A percentile compares a stretch with the other conserved stretches of the same genome.
Conservation (phyloP, 2,797 vertebrate species). For the Macroramphosus scolopax region DNA sequence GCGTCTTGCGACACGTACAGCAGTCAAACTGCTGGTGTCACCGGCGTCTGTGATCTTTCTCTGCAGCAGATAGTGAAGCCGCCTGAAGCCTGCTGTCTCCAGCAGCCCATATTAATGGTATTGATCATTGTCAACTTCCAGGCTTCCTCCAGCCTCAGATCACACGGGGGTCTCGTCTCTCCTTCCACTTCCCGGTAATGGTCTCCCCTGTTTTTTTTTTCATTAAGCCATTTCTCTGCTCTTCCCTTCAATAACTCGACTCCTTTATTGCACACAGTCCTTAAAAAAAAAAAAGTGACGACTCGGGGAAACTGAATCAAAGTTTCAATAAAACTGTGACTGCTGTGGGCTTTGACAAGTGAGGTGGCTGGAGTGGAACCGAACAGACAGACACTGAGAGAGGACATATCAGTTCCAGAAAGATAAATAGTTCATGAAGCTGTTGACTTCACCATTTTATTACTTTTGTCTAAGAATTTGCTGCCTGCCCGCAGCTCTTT, state of each 20-base stretch:
- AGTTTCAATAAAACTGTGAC: slow-evolving; percentile 77
- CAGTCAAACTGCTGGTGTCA: no score
- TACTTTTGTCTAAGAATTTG: slow-evolving; percentile 72
- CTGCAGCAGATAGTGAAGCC: no score
- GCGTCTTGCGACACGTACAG: no score
- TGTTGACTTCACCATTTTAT: slow-evolving; percentile 76
- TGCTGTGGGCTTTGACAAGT: slow-evolving; percentile 72
- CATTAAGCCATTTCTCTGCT: slow-evolving; percentile 52
- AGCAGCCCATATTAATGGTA: slow-evolving; percentile 76
- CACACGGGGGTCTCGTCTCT: slow-evolving; percentile 34
- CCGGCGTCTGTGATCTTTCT: no score
- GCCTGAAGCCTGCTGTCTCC: slow-evolving; percentile 55
- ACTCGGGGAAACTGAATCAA: slow-evolving; percentile 73
- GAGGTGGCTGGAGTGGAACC: slow-evolving; percentile 60
- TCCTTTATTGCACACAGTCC: slow-evolving; percentile 76
- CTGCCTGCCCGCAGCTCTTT: slow-evolving; percentile 62
- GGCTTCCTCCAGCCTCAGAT: slow-evolving; percentile 39
- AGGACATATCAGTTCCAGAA: slow-evolving; percentile 68
- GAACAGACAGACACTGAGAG: slow-evolving; percentile 55
- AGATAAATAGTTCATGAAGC: slow-evolving; percentile 80
- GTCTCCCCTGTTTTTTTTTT: slow-evolving; percentile 69
- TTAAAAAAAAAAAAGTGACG: slow-evolving; percentile 77
- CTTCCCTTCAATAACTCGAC: slow-evolving; percentile 68
- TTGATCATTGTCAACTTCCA: slow-evolving; percentile 76
- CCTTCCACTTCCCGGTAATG: slow-evolving; percentile 57